Base-by-base conservation (phyloP, 1,140 invertebrate species). In the Caerostris extrusa region DNA sequence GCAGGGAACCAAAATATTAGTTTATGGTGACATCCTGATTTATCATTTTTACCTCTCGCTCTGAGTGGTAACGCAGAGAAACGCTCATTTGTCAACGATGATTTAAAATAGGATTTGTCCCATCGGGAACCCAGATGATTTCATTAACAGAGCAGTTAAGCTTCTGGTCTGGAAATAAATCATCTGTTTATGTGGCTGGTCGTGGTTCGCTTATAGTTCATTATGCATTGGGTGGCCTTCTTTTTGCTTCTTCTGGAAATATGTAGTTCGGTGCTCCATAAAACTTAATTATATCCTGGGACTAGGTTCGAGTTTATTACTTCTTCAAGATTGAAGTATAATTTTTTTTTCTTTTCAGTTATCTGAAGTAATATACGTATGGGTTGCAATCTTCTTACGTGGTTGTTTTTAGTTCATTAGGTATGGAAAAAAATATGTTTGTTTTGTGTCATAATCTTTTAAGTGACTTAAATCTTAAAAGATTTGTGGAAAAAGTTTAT, bases 31-130 rank as follows among this genome's bases (percentile, higher is more conserved):
- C 77, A 53, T 55, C 10, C 77, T 82, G 50, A 82, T 8, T 82
- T 55, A 82, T 82, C 77, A 50, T 55, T 82, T 82, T 82, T 82
- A 53, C 50, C 50, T 53, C 34, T 82, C 55, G 8, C 77, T 56
- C 50, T 55, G 55, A 82, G 77, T 82, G 77, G 77, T 10, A 55
- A 50, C 2, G 12, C 50, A 8, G 3, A 53, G 77, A 8, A 10
- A 12, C 55, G 77, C 77, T 55, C 55, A 82, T 82, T 82, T 82
- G 77, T 82, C 77, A 82, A 8, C 7, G 77, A n/a, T 82, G 50
- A 55, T 82, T 82, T 55, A 82, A 82, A 82, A 55, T 56, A 53
- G 14, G 77, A 55, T 82, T 82, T 12, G 3, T 55, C 77, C 77
- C 50, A 82, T 53, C 50, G 67, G 67, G 67, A 19, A 69, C 67